Base-by-base conservation (phyloP, 2,113 vertebrate genomes). In the Lamprotornis superbus region DNA sequence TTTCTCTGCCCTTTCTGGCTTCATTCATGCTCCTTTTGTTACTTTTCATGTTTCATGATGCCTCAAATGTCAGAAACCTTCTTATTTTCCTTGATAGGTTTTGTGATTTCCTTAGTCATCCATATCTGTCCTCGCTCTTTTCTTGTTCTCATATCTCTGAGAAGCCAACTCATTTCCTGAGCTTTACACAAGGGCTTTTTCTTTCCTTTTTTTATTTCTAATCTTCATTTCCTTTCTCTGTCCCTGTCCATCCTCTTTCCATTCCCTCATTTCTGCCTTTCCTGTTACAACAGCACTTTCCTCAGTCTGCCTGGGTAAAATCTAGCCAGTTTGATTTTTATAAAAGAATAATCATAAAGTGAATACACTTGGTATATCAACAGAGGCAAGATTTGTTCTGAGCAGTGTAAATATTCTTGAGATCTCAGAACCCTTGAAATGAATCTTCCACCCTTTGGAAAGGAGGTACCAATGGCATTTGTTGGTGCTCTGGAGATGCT, bases 141-240 rank as follows among this genome's bases (percentile, higher is more conserved):
- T 49, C 87, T 96, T 90, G 85, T 78, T 70, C 83, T 78, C 3
- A 49, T 96, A 78, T 95, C 78, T 74, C 79, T 81, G 83, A 92
- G 87, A 49, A 90, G 92, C 71, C 90, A 67, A 12, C 83, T 96
- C 94, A 96, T 97, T 97, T 97, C 95, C 94, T 97, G 96, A 94
- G 94, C 90, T 94, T 83, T 74, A 86, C 80, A 78, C 64, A 78
- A 68, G 69, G 27, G 35, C 37, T 74, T 74, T 86, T 92, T 40
- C 50, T 92, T 83, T 68, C 16, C 53, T 40, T 79, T 90, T 83
- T 87, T 71, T n/a, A 31, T 89, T 94, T 70, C 90, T 93, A 63
- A 95, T 96, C 94, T 94, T 95, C 49, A 96, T 96, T 94, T 96
- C 94, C 95, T 92, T 78, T 86, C 61, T 47, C 79, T 90, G 84